phyloP scores from a whole-genome alignment of 2,113 vertebrate species.

The Mastomys coucha region DNA sequence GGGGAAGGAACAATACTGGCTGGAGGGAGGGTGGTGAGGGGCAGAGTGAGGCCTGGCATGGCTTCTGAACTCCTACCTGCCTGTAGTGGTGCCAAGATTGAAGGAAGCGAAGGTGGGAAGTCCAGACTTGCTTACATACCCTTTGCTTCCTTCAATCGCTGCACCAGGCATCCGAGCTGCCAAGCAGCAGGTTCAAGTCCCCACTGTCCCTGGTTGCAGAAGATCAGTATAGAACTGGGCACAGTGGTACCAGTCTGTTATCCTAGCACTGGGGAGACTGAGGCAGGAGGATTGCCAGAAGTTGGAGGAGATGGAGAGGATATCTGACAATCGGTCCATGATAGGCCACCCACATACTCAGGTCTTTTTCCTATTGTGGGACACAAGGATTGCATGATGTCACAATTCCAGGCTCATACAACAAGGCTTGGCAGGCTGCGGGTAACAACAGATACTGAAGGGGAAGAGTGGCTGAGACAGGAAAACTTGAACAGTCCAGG shows the following conservation, averaged over 20 bases:
- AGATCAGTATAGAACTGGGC: background rate
- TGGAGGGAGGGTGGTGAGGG: background rate
- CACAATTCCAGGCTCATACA: fast-evolving
- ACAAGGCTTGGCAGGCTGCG: background rate
- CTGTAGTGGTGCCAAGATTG: no score
- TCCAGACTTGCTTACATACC: background rate
- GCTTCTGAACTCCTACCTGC: fast-evolving
- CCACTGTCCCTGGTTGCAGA: fast-evolving
- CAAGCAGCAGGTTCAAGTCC: no score
- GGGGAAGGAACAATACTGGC: background rate
- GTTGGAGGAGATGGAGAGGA: background rate
- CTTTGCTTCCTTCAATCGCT: background rate
- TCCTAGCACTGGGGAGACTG: background rate
- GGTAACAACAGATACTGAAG: fast-evolving
- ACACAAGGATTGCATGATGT: fast-evolving
- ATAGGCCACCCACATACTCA: no score
- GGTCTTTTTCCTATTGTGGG: no score
- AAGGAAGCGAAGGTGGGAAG: background rate
- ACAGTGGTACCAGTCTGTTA: no score
- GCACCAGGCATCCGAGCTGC: fast-evolving
- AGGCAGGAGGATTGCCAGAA: background rate
- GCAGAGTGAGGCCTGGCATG: background rate
- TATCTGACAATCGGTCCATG: background rate
- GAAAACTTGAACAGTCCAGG: background rate
- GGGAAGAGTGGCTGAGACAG: background rate